Conservation (phyloP, 2,888 invertebrate species). For the Alcis repandata region DNA sequence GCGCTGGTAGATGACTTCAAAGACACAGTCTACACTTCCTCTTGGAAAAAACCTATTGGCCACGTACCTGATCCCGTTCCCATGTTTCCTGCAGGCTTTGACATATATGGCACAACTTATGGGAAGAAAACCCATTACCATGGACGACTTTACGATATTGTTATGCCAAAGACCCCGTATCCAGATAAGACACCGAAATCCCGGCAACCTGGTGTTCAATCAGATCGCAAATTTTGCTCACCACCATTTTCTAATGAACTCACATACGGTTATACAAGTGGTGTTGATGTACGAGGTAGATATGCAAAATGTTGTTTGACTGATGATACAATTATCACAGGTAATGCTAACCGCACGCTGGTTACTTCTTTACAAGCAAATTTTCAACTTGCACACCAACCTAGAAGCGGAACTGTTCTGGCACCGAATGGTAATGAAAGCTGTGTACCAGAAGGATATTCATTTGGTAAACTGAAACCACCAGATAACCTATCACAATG, state of each 20-base stretch:
- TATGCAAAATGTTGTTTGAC: conserved; percentile 79
- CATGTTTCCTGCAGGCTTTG: conserved; percentile 75
- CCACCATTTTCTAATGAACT: conserved; percentile 75
- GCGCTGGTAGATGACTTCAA: conserved; percentile 70
- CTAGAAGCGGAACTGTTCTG: conserved; percentile 72
- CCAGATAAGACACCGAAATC: conserved; percentile 65
- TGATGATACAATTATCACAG: conserved; percentile 68
- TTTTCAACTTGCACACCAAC: conserved; percentile 63
- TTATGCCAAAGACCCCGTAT: conserved; percentile 71
- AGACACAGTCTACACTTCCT: conserved; percentile 71
- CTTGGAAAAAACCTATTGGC: conserved; percentile 73
- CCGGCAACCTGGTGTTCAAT: conserved; percentile 63
- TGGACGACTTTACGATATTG: conserved; percentile 71
- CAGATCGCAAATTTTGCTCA: conserved; percentile 66
- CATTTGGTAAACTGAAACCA: conserved; percentile 76
- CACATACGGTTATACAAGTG: conserved; percentile 77
- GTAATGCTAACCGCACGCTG: conserved; percentile 66
- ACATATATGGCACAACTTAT: conserved; percentile 65
- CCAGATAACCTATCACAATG: conserved; percentile 80
- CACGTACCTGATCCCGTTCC: conserved; percentile 66
- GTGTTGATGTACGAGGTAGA: conserved; percentile 78
- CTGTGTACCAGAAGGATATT: conserved; percentile 75
- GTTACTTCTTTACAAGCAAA: conserved; percentile 76
- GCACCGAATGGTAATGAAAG: conserved; percentile 82
- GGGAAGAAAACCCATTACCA: conserved; percentile 65